A percentile compares a stretch with the other conserved stretches of the same genome.
These are phyloP conservation scores for Fregata magnificens DNA, from an alignment of 2,113 vertebrate genomes.

Conservation along the genomic window DNA sequence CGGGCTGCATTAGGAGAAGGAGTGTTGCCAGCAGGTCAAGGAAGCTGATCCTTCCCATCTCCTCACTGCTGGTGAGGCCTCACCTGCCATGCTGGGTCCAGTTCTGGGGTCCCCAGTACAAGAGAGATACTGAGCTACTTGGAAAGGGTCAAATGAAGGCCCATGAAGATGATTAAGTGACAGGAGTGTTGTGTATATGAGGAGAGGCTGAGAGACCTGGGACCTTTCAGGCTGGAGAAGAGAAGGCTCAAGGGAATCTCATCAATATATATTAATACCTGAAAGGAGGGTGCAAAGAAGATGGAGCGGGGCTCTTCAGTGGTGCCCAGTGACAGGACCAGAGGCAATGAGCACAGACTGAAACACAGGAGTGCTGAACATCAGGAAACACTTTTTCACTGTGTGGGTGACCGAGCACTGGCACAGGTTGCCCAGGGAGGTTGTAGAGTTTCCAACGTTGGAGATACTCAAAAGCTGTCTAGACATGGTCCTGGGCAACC, in stretches of 20 bases:
- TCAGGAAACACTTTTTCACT: background rate
- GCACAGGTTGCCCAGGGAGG: background rate
- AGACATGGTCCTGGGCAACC: background rate
- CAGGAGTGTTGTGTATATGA: background rate
- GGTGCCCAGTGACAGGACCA: background rate
- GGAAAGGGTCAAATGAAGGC: background rate
- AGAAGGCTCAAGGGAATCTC: background rate
- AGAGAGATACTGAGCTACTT: background rate
- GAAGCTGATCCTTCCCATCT: background rate
- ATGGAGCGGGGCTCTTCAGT: background rate
- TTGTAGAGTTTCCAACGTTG: background rate
- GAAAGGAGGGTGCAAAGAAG: background rate
- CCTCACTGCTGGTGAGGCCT: background rate
- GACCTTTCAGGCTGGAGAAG: background rate
- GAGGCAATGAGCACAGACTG: background rate
- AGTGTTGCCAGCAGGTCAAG: accelerated
- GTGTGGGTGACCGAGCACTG: background rate
- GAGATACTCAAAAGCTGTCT: background rate
- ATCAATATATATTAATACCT: background rate
- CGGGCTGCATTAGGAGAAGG: background rate
- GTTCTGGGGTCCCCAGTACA: background rate
- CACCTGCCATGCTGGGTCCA: background rate
- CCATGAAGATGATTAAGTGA: background rate
- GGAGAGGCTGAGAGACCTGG: background rate
- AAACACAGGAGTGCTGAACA: background rate